Base-by-base conservation (phyloP, 1,140 invertebrate genomes). In the Drosophila cardini region DNA sequence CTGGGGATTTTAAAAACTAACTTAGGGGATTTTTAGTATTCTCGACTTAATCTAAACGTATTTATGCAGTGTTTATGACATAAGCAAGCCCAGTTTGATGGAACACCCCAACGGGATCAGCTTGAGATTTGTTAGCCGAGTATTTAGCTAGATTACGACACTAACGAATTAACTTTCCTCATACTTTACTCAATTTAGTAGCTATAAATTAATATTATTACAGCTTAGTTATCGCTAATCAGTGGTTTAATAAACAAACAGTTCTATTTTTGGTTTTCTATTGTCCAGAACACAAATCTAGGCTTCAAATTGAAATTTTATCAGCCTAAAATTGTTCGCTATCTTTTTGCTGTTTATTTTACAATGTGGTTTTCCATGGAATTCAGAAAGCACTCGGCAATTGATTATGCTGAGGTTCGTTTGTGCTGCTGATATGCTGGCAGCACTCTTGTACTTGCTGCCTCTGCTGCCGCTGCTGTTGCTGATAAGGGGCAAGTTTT, bases 1-100 rank as follows among this genome's bases (percentile, higher is more conserved):
- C 83, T 86, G 79, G 68, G 48, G 79, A 68, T 74, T 76, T 79
- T 79, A n/a, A 68, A 57, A 71, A 76, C 61, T 36, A 50, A 46
- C 53, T 40, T 21, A 42, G 83, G 67, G 63, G 75, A 76, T 76
- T 82, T 76, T 67, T 50, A 61, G 64, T 61, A 57, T 74, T 0
- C 69, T 68, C 34, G 63, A 68, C 69, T 74, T 85, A 78, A 75
- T 81, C 58, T 58, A 60, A 76, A 53, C 74, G 68, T 64, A 63
- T 85, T 86, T 78, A 86, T 78, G 78, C 58, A 48, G 71, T 78
- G 78, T 78, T 85, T 85, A 85, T 87, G 82, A 71, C 78, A 65
- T 30, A 70, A 61, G 52, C 43, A 78, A 64, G 67, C 34, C 64
- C 69, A 58, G 57, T 61, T 26, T 78, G 62, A 81, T 72, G 72